Evolutionary conservation across 2,797 vertebrate species (phyloP).

Genomic region (Cossypha caffra): DNA sequence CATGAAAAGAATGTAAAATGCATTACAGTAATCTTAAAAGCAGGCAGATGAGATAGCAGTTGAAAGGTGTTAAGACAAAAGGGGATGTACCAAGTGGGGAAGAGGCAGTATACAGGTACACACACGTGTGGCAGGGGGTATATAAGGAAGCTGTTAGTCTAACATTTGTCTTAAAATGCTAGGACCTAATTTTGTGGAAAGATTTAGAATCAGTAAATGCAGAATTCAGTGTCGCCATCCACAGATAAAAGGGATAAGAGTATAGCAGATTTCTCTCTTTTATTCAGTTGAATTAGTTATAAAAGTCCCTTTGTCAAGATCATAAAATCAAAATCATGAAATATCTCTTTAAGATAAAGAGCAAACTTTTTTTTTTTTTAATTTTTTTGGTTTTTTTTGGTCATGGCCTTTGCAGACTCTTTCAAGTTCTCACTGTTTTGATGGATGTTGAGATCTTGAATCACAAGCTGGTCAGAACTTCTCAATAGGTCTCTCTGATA

Average conservation of each 20-base stretch:
- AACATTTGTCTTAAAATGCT: background rate
- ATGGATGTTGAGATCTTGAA: background rate
- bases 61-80: background rate
- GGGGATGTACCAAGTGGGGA: background rate
- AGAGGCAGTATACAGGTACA: background rate
- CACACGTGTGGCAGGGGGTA: accelerated
- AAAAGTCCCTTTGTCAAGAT: background rate
- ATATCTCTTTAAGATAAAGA: background rate
- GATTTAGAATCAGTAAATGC: background rate
- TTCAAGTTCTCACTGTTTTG: background rate
- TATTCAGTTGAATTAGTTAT: background rate
- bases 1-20: background rate
- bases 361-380: background rate
- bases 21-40: background rate
- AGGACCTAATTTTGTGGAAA: background rate
- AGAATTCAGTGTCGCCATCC: background rate
- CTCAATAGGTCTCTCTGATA: background rate
- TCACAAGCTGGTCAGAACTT: background rate
- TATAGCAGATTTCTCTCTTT: background rate
- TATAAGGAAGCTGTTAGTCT: background rate
- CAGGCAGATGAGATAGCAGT: background rate
- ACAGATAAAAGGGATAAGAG: background rate
- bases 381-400: background rate
- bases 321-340: background rate
- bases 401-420: background rate